Conservation (phyloP, 2,113 vertebrate species). For the Progne subis region DNA sequence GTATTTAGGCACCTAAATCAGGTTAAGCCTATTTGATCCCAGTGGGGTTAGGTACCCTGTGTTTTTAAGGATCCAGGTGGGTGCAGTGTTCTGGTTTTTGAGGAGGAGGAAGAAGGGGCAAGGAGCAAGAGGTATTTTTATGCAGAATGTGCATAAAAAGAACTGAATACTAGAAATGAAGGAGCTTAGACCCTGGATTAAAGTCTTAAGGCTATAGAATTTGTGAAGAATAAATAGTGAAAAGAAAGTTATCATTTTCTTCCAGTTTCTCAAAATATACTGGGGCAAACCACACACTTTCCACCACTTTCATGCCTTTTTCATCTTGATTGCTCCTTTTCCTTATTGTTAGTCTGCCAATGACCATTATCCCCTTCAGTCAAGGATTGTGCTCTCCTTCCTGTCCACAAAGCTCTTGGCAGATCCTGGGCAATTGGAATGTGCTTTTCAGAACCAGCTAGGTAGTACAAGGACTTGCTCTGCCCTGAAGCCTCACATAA, state of each 20-base stretch:
- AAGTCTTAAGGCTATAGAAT: background rate
- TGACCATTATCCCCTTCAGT: background rate
- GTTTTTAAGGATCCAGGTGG: background rate
- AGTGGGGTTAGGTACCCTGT: background rate
- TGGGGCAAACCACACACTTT: background rate
- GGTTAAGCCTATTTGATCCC: background rate
- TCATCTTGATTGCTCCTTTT: background rate
- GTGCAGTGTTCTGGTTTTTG: background rate
- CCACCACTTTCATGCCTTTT: background rate
- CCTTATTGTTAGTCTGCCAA: background rate
- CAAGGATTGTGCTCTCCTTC: background rate
- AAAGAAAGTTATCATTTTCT: background rate
- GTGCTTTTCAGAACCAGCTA: background rate
- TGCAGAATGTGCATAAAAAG: background rate
- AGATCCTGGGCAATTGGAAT: background rate
- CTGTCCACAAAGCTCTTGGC: background rate
- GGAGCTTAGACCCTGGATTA: background rate
- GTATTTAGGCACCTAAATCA: background rate
- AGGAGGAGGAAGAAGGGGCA: background rate
- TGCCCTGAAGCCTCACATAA: background rate
- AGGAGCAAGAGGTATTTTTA: background rate
- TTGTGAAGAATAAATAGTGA: background rate
- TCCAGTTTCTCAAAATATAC: background rate
- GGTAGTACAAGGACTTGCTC: fast-evolving
- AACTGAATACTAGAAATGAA: background rate